Evolutionary conservation across 2,888 invertebrate genomes (phyloP).

Genomic region (Amphipyra tragopoginis): DNA sequence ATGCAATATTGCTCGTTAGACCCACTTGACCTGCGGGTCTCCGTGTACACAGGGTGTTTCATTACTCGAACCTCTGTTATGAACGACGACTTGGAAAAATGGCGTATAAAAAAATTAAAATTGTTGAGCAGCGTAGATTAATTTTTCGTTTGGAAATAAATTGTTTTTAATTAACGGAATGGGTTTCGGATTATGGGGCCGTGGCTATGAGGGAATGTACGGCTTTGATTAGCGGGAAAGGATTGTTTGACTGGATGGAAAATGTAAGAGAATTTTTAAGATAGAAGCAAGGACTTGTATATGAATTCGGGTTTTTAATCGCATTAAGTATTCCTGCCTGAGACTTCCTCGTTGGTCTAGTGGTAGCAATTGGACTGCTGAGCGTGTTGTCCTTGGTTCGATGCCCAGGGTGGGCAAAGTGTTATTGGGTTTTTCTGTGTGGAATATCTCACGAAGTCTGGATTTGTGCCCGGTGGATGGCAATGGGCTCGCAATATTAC

Average conservation of each 20-base stretch:
- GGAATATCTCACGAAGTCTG: too few relatives aligned
- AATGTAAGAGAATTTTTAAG: slow-evolving; percentile 3
- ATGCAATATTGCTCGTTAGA: slow-evolving; percentile 87
- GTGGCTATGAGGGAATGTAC: background rate
- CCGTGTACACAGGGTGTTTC: slow-evolving; percentile 75
- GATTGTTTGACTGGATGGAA: slow-evolving; percentile 14
- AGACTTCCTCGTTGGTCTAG: too few relatives aligned
- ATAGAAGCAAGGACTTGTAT: background rate
- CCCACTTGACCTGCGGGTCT: slow-evolving; percentile 81
- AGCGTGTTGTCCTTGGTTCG: too few relatives aligned
- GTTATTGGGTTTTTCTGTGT: too few relatives aligned
- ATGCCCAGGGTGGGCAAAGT: too few relatives aligned
- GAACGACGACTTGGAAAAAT: slow-evolving; percentile 53
- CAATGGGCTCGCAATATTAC: too few relatives aligned
- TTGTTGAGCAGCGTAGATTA: slow-evolving; percentile 37
- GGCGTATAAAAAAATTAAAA: slow-evolving; percentile 31
- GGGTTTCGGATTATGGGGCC: slow-evolving; percentile 23
- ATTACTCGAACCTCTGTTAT: slow-evolving; percentile 64
- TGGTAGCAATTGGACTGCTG: too few relatives aligned
- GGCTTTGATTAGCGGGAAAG: slow-evolving; percentile 11
- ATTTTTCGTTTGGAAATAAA: slow-evolving; percentile 29
- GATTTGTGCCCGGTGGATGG: too few relatives aligned
- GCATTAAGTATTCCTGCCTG: too few relatives aligned
- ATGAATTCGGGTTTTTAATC: too few relatives aligned
- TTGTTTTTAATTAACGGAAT: slow-evolving; percentile 47